Evolutionary conservation across 1,140 invertebrate genomes (phyloP), one percentile per base, ranked within the genome.

Genomic region (Conus ventricosus): DNA sequence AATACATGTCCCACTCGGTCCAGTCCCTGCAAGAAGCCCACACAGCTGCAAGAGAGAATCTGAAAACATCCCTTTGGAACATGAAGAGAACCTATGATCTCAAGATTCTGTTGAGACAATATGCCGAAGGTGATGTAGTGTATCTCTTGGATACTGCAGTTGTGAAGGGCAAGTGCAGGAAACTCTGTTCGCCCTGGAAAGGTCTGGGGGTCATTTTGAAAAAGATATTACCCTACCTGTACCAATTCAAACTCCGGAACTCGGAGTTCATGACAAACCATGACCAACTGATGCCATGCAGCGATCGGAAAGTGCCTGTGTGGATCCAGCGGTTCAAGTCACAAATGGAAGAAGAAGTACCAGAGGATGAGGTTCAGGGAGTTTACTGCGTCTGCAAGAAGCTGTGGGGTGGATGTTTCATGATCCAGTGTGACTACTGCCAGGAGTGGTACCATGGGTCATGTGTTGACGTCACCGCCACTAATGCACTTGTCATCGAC

Each of bases 351-450:
- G 39, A 39, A 3, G 39, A 39, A 39, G 83, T 60, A 63, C 13
- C n/a, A 17, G n/a, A 27, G 51, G 51, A n/a, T 51, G 27, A 20
- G 10, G 78, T 8, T 20, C 39, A 10, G 13, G 39, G 76, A 39
- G 39, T 39, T 39, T 39, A 39, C 39, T 39, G 39, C 39, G 39
- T 39, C 39, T 39, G 39, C 39, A 39, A 39, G 39, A 39, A 39
- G 39, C 39, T 1, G 39, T 39, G 39, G 20, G 20, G 81, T 20
- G 78, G 88, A 10, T 0, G 54, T 3, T 83, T 89, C 25, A 87
- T 89, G 88, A 89, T 89, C 23, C 23, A 17, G 11, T 89, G 88
- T 63, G 88, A 89, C n/a, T 25, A 3, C 63, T 89, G 88, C 39
- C 63, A 89, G n/a, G 76, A 76, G 25, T 86, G 84, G 88, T 85